A percentile compares a stretch with the other conserved stretches of the same genome.
These are phyloP conservation scores for Chroicocephalus ridibundus DNA, from an alignment of 2,113 vertebrate genomes.

Conservation along the genomic window DNA sequence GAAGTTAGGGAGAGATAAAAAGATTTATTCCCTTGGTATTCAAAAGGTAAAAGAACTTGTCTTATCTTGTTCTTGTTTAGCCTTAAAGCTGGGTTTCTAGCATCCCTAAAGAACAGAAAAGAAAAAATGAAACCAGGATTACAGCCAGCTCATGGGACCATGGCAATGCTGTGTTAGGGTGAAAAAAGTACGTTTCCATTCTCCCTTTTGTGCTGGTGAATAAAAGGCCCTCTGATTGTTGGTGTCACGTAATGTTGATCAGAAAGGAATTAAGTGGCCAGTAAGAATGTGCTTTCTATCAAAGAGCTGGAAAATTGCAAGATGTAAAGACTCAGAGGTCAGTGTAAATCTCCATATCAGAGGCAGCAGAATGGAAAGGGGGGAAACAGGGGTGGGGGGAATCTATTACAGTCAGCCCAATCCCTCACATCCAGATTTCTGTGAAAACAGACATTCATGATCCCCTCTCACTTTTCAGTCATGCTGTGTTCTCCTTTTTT, in stretches of 20 bases:
- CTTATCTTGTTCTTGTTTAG: conserved; percentile 44
- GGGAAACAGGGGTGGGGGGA: not conserved
- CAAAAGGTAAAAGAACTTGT: conserved; percentile 26
- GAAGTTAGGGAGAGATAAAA: conserved; percentile 35
- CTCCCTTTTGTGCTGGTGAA: conserved; percentile 52
- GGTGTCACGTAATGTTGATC: conserved; percentile 38
- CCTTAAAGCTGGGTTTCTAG: conserved; percentile 30
- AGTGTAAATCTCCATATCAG: conserved; percentile 71
- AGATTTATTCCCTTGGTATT: conserved; percentile 31
- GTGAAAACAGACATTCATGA: conserved; percentile 28
- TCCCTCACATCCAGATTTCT: conserved; percentile 23
- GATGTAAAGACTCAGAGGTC: conserved; percentile 69
- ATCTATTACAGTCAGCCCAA: conserved; percentile 55
- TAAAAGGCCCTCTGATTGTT: conserved; percentile 51
- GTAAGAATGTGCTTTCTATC: conserved; percentile 63
- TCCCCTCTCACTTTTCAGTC: conserved; percentile 22
- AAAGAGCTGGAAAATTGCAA: conserved; percentile 66
- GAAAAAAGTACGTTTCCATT: conserved; percentile 29
- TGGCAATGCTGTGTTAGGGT: not conserved
- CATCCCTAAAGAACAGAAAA: conserved; percentile 11
- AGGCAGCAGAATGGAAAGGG: conserved; percentile 40
- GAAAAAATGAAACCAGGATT: conserved; percentile 46
- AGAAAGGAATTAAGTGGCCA: conserved; percentile 71
- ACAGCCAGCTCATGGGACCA: not conserved
- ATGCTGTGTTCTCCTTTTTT: not conserved